Percentiles rank a stretch among this genome's conserved stretches.
These are phyloP conservation scores for Ischnus inquisitorius DNA, from an alignment of 2,888 invertebrate genomes.

Conservation along the genomic window DNA sequence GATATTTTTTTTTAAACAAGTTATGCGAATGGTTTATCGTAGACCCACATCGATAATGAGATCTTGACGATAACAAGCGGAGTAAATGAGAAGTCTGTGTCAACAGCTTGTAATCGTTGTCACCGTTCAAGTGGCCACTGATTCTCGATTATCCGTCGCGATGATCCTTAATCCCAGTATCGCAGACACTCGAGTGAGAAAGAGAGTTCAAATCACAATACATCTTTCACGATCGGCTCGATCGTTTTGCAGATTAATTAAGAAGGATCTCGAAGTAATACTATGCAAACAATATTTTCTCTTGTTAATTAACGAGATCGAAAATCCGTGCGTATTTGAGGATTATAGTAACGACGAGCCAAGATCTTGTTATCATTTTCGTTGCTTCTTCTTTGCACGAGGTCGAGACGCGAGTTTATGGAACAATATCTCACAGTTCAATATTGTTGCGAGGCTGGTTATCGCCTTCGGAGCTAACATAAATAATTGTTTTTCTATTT, in stretches of 20 bases:
- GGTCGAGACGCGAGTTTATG: constrained; percentile 12
- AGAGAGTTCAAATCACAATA: not conserved
- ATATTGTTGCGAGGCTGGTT: constrained; percentile 36
- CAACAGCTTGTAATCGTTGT: constrained; percentile 55
- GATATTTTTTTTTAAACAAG: not conserved
- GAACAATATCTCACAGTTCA: constrained; percentile 21
- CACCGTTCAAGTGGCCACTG: constrained; percentile 58
- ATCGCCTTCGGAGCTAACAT: constrained; percentile 27
- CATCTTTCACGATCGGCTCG: constrained; percentile 32
- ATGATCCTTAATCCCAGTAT: constrained; percentile 39
- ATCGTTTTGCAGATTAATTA: constrained; percentile 42
- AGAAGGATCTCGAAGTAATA: not conserved
- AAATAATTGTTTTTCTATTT: not conserved
- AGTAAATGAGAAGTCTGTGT: constrained; percentile 52
- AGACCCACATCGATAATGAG: constrained; percentile 15
- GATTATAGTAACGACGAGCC: not conserved
- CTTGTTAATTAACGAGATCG: not conserved
- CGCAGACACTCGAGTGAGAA: constrained; percentile 29
- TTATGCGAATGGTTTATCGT: not conserved
- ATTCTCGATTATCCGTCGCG: constrained; percentile 36
- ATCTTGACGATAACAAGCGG: constrained; percentile 20
- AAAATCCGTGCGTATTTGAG: not conserved
- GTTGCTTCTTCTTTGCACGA: not conserved
- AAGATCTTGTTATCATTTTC: constrained; percentile 30
- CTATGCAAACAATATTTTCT: constrained; percentile 47